Evolutionary conservation across 2,888 invertebrate genomes (phyloP).

Genomic region (Serrognathus titanus): DNA sequence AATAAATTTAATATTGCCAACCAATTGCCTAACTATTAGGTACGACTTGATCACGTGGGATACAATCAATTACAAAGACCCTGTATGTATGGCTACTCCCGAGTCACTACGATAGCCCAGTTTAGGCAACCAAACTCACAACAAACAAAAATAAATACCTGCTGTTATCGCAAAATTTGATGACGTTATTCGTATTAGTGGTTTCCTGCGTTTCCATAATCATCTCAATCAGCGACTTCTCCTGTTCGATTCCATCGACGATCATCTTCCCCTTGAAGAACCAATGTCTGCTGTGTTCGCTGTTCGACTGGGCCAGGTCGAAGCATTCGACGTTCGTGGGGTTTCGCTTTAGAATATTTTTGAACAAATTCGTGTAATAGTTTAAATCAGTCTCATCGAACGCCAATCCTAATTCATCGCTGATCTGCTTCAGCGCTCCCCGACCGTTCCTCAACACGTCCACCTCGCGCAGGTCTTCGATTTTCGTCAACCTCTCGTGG

Average conservation of each 20-base stretch:
- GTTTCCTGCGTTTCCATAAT: constrained; percentile 84
- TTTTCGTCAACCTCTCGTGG: constrained; percentile 62
- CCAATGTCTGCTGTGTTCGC: constrained; percentile 98
- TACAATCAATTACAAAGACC: no score
- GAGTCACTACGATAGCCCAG: no score
- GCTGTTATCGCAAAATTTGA: constrained; percentile 96
- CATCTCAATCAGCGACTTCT: constrained; percentile 87
- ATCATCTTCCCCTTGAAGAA: constrained; percentile 92
- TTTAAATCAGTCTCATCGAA: constrained; percentile 92
- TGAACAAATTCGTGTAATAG: constrained; percentile 85
- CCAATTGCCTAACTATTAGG: no score
- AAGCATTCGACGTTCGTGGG: constrained; percentile 98
- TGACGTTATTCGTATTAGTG: constrained; percentile 90
- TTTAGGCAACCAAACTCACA: not conserved
- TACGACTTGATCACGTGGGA: no score
- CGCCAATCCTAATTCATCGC: constrained; percentile 66
- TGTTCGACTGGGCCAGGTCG: constrained; percentile 96
- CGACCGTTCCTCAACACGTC: constrained; percentile 76
- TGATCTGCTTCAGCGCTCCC: constrained; percentile 74
- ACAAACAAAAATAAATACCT: no score
- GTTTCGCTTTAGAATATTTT: constrained; percentile 77
- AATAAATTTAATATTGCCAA: not conserved
- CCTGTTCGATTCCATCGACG: constrained; percentile 73
- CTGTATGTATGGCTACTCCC: no score
- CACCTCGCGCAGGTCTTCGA: constrained; percentile 77